Conservation (phyloP, 1,140 invertebrate genomes). For the Maniola jurtina region DNA sequence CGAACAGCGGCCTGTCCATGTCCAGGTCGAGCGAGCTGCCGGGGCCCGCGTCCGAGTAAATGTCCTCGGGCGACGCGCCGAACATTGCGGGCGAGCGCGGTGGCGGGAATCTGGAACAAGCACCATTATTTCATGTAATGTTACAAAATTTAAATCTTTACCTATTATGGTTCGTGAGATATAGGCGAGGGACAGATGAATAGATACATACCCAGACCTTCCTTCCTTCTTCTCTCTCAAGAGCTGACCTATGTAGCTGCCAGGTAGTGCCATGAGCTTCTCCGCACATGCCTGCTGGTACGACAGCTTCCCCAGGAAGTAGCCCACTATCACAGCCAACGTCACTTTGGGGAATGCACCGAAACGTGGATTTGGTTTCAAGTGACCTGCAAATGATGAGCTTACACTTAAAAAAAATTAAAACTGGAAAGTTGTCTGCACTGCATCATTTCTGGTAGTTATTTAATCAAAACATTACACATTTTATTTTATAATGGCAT, state of each 20-base stretch:
- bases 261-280: constrained; percentile 85
- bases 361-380: constrained; percentile 80
- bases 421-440: too few relatives aligned
- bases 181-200: too few relatives aligned
- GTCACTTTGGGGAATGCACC: constrained; percentile 84
- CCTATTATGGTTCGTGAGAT: too few relatives aligned
- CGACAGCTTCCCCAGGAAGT: constrained; percentile 87
- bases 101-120: constrained; percentile 1
- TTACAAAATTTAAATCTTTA: too few relatives aligned
- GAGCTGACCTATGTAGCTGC: constrained; percentile 79
- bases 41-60: constrained; percentile 68
- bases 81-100: constrained; percentile 42
- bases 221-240: constrained; percentile 78
- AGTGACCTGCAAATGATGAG: constrained; percentile 49
- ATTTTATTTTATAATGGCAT: too few relatives aligned
- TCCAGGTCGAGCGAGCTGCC: constrained; percentile 63
- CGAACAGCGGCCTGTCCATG: constrained; percentile 59
- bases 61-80: constrained; percentile 54
- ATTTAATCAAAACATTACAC: too few relatives aligned
- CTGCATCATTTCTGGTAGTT: too few relatives aligned
- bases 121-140: too few relatives aligned
- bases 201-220: constrained; percentile 39
- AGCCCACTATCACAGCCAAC: constrained; percentile 83
- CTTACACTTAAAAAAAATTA: not conserved
- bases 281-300: constrained; percentile 86